Conservation (phyloP, 2,797 vertebrate species). For the Peromyscus eremicus region DNA sequence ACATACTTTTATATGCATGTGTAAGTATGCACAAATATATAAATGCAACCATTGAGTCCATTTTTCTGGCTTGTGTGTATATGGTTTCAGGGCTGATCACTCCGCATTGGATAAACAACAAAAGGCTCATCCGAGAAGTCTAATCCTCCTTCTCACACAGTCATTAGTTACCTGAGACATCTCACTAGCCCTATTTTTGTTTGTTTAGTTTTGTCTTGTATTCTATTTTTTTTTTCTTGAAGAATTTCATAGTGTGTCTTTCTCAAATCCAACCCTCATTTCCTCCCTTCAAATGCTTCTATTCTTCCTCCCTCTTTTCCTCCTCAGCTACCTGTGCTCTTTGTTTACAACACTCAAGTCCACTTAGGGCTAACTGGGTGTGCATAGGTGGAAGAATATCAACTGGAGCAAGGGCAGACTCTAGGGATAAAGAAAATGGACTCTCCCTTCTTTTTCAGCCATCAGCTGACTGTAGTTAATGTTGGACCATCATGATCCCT, state of each 20-base stretch:
- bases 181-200: background rate
- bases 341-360: background rate
- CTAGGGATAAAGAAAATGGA: too few species aligned
- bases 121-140: too few species aligned
- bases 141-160: background rate
- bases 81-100: background rate
- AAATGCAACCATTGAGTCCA: background rate
- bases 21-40: too few species aligned
- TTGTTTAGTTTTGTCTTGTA: background rate
- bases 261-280: background rate
- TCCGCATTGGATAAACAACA: background rate
- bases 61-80: background rate
- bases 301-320: background rate
- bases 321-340: background rate
- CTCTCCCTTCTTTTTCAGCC: too few species aligned
- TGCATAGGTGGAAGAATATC: background rate
- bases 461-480: background rate
- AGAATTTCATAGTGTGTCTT: background rate
- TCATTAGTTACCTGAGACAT: background rate
- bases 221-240: too few species aligned
- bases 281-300: background rate
- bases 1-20: background rate
- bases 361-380: background rate
- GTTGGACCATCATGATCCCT: background rate
- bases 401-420: too few species aligned